These are phyloP conservation scores for Choristoneura fumiferana DNA, from an alignment of 1,140 invertebrate species.

Conservation along the genomic window DNA sequence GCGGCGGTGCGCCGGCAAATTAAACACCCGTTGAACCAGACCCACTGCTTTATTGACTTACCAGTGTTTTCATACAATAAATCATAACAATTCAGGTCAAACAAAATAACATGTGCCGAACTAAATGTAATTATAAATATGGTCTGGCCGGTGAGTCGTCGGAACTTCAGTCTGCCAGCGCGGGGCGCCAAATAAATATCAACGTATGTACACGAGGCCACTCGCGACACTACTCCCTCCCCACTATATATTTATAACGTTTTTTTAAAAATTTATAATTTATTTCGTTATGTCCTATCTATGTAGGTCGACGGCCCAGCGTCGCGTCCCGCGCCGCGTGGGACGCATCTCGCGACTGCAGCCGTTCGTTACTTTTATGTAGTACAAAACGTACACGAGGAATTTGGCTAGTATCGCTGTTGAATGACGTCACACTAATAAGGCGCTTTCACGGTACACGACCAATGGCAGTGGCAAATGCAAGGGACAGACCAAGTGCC, in stretches of 20 bases:
- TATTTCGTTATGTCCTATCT: constrained; percentile 75
- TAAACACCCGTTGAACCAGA: constrained; percentile 72
- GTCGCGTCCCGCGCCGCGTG: neutral
- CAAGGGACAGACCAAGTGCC: too few relatives aligned
- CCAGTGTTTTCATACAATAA: constrained; percentile 75
- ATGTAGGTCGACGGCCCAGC: constrained; percentile 40
- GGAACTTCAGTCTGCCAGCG: constrained; percentile 54
- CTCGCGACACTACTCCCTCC: constrained; percentile 48
- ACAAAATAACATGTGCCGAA: constrained; percentile 76
- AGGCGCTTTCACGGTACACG: too few relatives aligned
- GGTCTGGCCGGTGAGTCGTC: constrained; percentile 54
- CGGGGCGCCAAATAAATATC: constrained; percentile 69
- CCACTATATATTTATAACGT: constrained; percentile 66
- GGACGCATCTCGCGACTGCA: too few relatives aligned
- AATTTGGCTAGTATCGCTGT: too few relatives aligned
- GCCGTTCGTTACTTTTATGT: too few relatives aligned
- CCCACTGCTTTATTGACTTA: constrained; percentile 76
- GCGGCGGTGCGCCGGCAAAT: constrained; percentile 52
- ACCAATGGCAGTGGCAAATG: too few relatives aligned
- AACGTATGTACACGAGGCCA: constrained; percentile 71
- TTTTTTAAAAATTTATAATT: constrained; percentile 72
- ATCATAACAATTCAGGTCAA: constrained; percentile 77
- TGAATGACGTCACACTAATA: too few relatives aligned
- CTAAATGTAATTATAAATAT: constrained; percentile 67
- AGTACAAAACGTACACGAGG: too few relatives aligned